Percentiles rank a stretch among this genome's conserved stretches.
Evolutionary conservation across 2,113 vertebrate genomes (phyloP).

Genomic region (Xiphias gladius): DNA sequence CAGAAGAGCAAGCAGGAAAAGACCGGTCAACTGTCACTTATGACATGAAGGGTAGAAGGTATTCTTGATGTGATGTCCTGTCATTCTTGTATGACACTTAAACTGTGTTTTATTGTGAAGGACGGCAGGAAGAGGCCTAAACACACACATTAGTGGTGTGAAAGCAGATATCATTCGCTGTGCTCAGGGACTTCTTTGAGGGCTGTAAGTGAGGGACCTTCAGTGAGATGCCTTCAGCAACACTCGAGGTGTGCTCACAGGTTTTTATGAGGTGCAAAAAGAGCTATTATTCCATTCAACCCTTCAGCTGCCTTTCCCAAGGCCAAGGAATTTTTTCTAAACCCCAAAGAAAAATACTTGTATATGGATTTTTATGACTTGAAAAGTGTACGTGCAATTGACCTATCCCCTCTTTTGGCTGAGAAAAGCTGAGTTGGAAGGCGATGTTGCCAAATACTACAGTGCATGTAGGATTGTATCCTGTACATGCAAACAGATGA

Average conservation of each 20-base stretch:
- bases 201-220: constrained; percentile 34
- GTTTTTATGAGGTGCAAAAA: constrained; percentile 83
- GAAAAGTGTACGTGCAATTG: constrained; percentile 77
- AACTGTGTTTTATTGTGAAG: constrained; percentile 16
- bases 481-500: constrained; percentile 44
- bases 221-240: constrained; percentile 51
- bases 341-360: constrained; percentile 69
- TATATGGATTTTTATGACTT: constrained; percentile 74
- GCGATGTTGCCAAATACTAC: constrained; percentile 50
- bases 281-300: constrained; percentile 65
- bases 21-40: background rate
- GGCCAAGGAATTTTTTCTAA: constrained; percentile 42
- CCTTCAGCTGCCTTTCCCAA: constrained; percentile 42
- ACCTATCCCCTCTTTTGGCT: constrained; percentile 65
- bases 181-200: constrained; percentile 34
- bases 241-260: constrained; percentile 59
- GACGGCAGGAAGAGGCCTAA: constrained; percentile 13
- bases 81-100: constrained; percentile 1
- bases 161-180: constrained; percentile 15
- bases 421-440: constrained; percentile 17
- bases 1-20: constrained; percentile 26
- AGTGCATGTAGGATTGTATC: constrained; percentile 4
- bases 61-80: constrained; percentile 14
- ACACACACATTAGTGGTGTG: constrained; percentile 19
- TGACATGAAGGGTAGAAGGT: constrained; percentile 10